A percentile compares a stretch with the other conserved stretches of the same genome.
Conservation (phyloP, 1,140 invertebrate genomes). For the Chironomus striatipennis region DNA sequence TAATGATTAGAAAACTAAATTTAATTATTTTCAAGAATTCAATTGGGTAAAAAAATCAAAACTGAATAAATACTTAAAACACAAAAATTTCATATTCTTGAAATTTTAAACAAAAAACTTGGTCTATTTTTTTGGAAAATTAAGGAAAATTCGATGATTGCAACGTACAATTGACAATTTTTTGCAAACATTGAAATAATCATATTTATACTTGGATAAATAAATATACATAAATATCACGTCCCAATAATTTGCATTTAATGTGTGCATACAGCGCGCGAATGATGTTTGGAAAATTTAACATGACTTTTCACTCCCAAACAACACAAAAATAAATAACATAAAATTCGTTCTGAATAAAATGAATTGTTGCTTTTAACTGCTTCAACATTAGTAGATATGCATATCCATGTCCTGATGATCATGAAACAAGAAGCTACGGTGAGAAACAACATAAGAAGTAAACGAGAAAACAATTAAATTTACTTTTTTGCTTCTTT, state of each 20-base stretch:
- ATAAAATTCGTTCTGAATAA: background rate
- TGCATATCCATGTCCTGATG: background rate
- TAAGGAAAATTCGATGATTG: too few relatives aligned
- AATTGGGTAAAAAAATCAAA: too few relatives aligned
- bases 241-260: slow-evolving; percentile 23
- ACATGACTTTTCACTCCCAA: slow-evolving; percentile 17
- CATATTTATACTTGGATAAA: too few relatives aligned
- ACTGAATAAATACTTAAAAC: too few relatives aligned
- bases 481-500: background rate
- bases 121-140: too few relatives aligned
- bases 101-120: too few relatives aligned
- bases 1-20: too few relatives aligned
- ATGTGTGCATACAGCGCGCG: background rate
- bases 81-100: too few relatives aligned
- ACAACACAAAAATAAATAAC: background rate
- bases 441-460: background rate
- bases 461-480: background rate
- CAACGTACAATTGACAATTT: too few relatives aligned
- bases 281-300: background rate
- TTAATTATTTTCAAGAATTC: too few relatives aligned
- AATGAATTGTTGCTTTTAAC: background rate
- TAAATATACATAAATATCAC: background rate
- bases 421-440: background rate
- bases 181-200: too few relatives aligned
- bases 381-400: too few relatives aligned